Evolutionary conservation across 2,888 invertebrate species (phyloP).

Genomic region (Rambutsinella grinnellia): DNA sequence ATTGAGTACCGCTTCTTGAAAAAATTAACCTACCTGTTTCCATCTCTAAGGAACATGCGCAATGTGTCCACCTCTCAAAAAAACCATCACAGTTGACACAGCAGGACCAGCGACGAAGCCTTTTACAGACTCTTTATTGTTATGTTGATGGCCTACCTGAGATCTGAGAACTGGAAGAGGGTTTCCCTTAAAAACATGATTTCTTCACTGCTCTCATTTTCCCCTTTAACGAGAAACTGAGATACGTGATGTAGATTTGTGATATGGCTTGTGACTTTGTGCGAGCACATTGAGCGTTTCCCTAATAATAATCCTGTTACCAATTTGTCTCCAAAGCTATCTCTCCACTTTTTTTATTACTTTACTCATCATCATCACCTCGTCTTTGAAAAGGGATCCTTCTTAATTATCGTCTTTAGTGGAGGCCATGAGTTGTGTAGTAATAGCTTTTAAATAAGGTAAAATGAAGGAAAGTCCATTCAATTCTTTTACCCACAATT

Average conservation of each 20-base stretch:
- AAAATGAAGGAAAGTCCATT: no score
- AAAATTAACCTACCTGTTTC: constrained; percentile 37
- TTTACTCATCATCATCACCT: background rate
- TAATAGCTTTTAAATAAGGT: no score
- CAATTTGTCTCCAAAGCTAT: constrained; percentile 51
- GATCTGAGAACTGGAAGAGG: background rate
- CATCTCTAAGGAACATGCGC: constrained; percentile 12
- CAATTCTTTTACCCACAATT: no score
- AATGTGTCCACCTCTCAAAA: constrained; percentile 35
- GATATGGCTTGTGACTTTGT: constrained; percentile 40
- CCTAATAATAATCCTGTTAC: constrained; percentile 55
- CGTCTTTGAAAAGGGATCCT: background rate
- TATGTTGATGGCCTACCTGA: background rate
- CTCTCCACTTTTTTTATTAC: constrained; percentile 44
- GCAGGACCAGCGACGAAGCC: constrained; percentile 7
- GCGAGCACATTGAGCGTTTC: constrained; percentile 33
- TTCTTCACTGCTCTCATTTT: background rate
- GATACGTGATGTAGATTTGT: constrained; percentile 25
- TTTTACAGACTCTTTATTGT: background rate
- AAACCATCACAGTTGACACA: background rate
- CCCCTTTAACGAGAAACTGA: background rate
- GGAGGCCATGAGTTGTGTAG: no score
- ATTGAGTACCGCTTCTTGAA: background rate
- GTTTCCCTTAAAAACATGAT: background rate
- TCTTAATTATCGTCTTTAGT: no score